Conservation (phyloP, 2,113 vertebrate genomes). For the Cathartes aura region DNA sequence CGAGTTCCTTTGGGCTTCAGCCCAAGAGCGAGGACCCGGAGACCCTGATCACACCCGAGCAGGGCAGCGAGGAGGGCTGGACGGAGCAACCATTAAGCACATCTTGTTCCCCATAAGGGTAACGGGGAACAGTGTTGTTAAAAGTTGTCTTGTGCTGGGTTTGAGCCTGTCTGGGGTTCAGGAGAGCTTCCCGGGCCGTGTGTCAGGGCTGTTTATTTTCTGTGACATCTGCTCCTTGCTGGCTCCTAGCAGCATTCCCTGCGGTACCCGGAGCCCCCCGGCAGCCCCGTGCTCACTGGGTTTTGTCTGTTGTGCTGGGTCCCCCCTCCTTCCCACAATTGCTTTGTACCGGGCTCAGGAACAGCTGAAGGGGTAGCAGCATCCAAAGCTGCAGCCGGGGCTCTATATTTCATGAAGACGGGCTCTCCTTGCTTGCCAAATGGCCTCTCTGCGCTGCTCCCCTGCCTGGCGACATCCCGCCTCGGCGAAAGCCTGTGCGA, state of each 20-base stretch:
- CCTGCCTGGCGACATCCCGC: background rate
- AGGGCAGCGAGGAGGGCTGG: background rate
- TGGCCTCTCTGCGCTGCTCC: background rate
- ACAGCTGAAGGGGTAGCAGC: background rate
- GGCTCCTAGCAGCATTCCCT: background rate
- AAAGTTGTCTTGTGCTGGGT: background rate
- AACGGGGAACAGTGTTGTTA: accelerated
- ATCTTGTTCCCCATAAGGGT: background rate
- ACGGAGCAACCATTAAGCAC: background rate
- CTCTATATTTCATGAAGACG: background rate
- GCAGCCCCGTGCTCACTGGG: accelerated
- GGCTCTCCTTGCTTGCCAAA: background rate
- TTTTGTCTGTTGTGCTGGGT: background rate
- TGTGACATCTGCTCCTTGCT: background rate
- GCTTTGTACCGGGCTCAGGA: accelerated
- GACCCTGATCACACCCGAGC: accelerated
- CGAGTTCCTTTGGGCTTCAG: background rate
- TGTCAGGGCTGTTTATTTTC: background rate
- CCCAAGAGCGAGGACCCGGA: background rate
- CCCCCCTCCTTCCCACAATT: background rate
- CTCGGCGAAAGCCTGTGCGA: background rate
- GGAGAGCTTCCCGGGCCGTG: background rate
- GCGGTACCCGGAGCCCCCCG: background rate
- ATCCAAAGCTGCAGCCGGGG: background rate
- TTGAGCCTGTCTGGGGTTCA: background rate